Base-by-base conservation (phyloP, 1,140 invertebrate species). In the Andrena cerasifolii region DNA sequence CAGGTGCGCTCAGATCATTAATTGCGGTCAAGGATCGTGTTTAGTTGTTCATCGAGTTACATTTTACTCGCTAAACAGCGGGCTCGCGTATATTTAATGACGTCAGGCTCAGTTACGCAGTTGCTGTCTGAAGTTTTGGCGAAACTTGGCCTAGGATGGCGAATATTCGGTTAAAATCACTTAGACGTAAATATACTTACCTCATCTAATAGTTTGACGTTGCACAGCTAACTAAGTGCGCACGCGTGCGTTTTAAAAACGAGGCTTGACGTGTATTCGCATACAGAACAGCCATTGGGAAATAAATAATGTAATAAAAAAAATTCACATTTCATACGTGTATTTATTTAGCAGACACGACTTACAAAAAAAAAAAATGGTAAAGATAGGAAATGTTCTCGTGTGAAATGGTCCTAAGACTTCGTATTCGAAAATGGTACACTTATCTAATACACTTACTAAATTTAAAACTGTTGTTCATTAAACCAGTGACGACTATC, bases 151-250 rank as follows among this genome's bases (percentile, higher is more conserved):
- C 6, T n/a, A 6, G 45, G 31, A 14, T 21, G 47, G 10, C 18
- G 47, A 28, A 31, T 74, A 63, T 72, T 49, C 40, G 49, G 33
- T 54, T 74, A 40, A 74, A 53, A 18, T 74, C 33, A 65, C 47
- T 40, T 28, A 28, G 31, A 65, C 31, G 61, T 54, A 74, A 74
- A 54, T 40, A 65, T 66, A 40, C 24, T 63, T 62, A 21, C 47
- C 28, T 33, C 31, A 0, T 53, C n/a, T 40, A 26, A 40, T 51
- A 65, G 59, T 51, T 65, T n/a, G 14, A 5, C 53, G n/a, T 45
- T 59, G 10, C 67, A 43, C 1, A 6, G 26, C n/a, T 8, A 24
- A 14, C 10, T 40, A n/a, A 14, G 10, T 7, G 2, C 4, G 14
- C 21, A 10, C 36, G 54, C 12, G 2, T 18, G 16, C 28, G 45